Evolutionary conservation across 2,888 invertebrate species (phyloP).

Genomic region (Acanthoscelides obtectus): DNA sequence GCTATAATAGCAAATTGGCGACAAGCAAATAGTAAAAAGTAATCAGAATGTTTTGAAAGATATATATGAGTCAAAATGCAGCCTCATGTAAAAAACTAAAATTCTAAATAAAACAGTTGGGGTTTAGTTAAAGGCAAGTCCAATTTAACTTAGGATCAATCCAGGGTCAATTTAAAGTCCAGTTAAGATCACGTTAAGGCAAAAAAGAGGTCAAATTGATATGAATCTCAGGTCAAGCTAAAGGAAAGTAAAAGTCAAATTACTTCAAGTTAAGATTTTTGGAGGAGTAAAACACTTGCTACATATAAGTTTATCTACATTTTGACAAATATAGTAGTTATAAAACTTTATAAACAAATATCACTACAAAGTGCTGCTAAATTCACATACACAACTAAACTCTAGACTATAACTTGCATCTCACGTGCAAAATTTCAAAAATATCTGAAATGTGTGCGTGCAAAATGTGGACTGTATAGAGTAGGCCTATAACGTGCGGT

Average conservation of each 20-base stretch:
- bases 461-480: not conserved
- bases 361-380: not conserved
- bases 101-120: too few species aligned
- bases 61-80: not conserved
- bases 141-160: too few species aligned
- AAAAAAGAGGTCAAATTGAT: too few species aligned
- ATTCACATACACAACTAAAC: not conserved
- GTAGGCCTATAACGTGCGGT: slow-evolving; percentile 4
- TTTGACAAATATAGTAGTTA: not conserved
- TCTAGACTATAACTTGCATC: not conserved
- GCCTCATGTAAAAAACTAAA: too few species aligned
- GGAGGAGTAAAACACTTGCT: too few species aligned
- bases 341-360: not conserved
- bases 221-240: too few species aligned
- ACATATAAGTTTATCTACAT: too few species aligned
- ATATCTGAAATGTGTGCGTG: not conserved
- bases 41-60: not conserved
- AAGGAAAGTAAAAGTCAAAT: too few species aligned
- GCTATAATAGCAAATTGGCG: not conserved
- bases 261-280: too few species aligned
- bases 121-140: too few species aligned
- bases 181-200: too few species aligned
- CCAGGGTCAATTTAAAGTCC: too few species aligned
- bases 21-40: not conserved
- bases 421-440: not conserved